Evolutionary conservation across 2,797 vertebrate species (phyloP), one percentile per base, ranked within the genome.

Genomic region (Megaceryle alcyon): DNA sequence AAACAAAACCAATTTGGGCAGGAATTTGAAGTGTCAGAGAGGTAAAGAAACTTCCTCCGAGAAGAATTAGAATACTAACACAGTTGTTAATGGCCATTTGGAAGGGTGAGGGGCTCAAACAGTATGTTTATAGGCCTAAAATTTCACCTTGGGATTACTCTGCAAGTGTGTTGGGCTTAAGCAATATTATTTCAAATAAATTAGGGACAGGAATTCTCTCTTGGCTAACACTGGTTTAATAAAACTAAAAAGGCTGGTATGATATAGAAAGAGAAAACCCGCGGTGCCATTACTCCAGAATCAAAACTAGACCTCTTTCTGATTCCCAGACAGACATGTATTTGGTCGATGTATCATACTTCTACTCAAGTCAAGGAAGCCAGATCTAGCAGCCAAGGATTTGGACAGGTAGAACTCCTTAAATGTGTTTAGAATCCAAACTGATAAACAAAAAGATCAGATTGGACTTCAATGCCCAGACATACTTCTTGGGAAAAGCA

Each of bases 171-270:
- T 70, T 43, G 39, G 54, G 59, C 35, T 89, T 88, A 66, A 79
- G 48, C 56, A 83, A 35, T 76, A 49, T 75, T 70, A 64, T 91
- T 81, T 94, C 46, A 91, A 80, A 86, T 71, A 92, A 91, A 94
- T 72, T 87, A 88, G 69, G 71, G 48, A 56, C 91, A 73, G 66
- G 72, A 94, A 54, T 90, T 93, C n/a, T 96, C 78, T 82, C 77
- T 63, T 86, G 69, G 80, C 60, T 91, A 87, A 95, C 63, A 66
- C 46, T 66, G 54, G 90, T 91, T 92, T 88, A 97, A 96, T 94
- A 91, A 94, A 96, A 94, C 66, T 83, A 76, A 79, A 94, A 65
- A 35, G 79, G 82, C 21, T 5, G 2, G n/a, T 61, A 83, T 11
- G 41, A 91, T 82, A 92, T 1, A 87, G 68, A 88, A 82, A 85